Base-by-base conservation (phyloP, 2,888 invertebrate species). In the Oscheius sp. region DNA sequence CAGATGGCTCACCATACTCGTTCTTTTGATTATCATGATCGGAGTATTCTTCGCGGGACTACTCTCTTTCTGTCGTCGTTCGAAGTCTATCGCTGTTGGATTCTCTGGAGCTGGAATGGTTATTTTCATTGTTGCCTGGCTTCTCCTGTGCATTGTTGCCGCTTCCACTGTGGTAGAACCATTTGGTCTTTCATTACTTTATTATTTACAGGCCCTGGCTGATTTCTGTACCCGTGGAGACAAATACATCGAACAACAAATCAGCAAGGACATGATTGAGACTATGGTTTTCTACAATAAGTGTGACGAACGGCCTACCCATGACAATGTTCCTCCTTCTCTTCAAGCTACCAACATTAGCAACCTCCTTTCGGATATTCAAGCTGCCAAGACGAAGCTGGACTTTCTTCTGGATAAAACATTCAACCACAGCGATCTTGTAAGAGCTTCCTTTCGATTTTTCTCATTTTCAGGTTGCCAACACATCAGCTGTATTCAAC, bases 91-190 rank as follows among this genome's bases (percentile, higher is more conserved):
- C 26, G 78, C 82, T n/a, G 80, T 85, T 17, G 68, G 80, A 28
- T 85, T 85, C 78, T 80, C 81, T 30, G 80, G 79, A 33, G 63
- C 84, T n/a, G 85, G 84, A 47, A 64, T 85, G 38, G 82, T 83
- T 54, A 79, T 85, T 24, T 85, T 83, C 68, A 36, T 83, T 22
- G 72, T 85, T 2, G 70, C 79, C 24, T 85, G 83, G 81, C 32
- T 75, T 4, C 68, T 85, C 2, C 73, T 83, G 12, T 75, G 80
- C 4, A 47, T 82, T 9, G 76, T 80, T 9, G 50, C 82, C 6
- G 81, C 84, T n/a, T 56, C 77, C 0, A 77, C 81, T 2, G 74
- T 82, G 62, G 84, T 82, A 63, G 70, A 79, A 67, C 61, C 50
- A 8, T 36, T 28, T 28, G 41, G 49, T 59, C 26, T 33, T n/a